Evolutionary conservation across 23 tunicate species (phyloP).

Genomic region (Halocynthia roretzi): DNA sequence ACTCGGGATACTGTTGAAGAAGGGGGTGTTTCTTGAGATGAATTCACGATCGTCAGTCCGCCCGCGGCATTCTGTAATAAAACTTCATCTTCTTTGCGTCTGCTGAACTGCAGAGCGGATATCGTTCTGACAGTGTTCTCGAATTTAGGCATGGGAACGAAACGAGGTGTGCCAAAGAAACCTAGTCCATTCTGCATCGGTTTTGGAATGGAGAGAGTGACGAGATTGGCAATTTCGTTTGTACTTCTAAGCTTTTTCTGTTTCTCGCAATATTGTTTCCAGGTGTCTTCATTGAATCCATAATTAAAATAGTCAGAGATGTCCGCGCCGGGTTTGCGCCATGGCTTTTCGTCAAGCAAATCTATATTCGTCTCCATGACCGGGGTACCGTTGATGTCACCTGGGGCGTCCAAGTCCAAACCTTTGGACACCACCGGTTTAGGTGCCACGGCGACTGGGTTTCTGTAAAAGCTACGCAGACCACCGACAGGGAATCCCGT

Average conservation of each 20-base stretch:
- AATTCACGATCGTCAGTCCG: slow-evolving; percentile 10
- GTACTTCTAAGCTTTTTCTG: slow-evolving; percentile 59
- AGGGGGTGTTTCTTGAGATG: slow-evolving; percentile 6
- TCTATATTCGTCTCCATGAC: slow-evolving; percentile 82
- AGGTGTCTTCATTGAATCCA: slow-evolving; percentile 93
- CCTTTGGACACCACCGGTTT: slow-evolving; percentile 78
- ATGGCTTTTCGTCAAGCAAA: slow-evolving; percentile 77
- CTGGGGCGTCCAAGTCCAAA: slow-evolving; percentile 71
- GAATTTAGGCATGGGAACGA: slow-evolving; percentile 17
- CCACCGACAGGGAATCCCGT: slow-evolving; percentile 14
- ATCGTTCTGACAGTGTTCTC: slow-evolving; percentile 58
- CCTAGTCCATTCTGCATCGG: slow-evolving; percentile 15
- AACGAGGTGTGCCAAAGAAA: slow-evolving; percentile 17
- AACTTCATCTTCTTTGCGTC: slow-evolving; percentile 58
- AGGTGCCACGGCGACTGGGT: slow-evolving; percentile 76
- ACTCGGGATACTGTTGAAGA: slow-evolving; percentile 19
- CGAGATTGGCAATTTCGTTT: not conserved
- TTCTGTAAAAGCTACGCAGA: slow-evolving; percentile 54
- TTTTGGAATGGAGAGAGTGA: not conserved
- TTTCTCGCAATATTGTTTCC: slow-evolving; percentile 89
- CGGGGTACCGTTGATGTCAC: slow-evolving; percentile 92
- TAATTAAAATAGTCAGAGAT: slow-evolving; percentile 93
- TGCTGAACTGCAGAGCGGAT: slow-evolving; percentile 59
- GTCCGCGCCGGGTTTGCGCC: slow-evolving; percentile 87
- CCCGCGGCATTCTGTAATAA: slow-evolving; percentile 10